Conservation (phyloP, 2,888 invertebrate species). For the Lacanobia wlatinum region DNA sequence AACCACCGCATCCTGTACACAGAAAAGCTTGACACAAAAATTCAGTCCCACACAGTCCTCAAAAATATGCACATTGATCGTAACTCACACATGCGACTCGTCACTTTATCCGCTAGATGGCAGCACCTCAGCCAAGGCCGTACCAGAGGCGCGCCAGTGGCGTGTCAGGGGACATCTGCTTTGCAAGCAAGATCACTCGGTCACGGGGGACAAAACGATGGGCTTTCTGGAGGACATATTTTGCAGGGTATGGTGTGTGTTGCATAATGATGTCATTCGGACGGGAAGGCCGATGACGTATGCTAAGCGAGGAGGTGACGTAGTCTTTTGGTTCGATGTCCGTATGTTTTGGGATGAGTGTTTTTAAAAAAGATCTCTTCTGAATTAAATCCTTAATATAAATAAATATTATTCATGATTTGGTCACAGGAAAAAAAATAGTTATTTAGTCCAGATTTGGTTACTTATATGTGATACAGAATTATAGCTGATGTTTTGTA, state of each 20-base stretch:
- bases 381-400: too few relatives aligned
- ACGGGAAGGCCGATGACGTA: conserved; percentile 8
- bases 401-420: too few relatives aligned
- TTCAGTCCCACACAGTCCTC: conserved; percentile 19
- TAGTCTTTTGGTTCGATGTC: not conserved
- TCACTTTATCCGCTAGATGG: conserved; percentile 41
- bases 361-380: too few relatives aligned
- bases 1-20: conserved; percentile 21
- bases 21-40: conserved; percentile 28
- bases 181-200: conserved; percentile 53
- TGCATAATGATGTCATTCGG: conserved; percentile 42
- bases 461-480: too few relatives aligned
- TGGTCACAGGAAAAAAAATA: too few relatives aligned
- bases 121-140: conserved; percentile 17
- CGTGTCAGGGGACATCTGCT: conserved; percentile 31
- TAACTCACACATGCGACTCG: conserved; percentile 48
- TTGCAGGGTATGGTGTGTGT: conserved; percentile 40
- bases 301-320: not conserved
- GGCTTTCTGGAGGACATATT: conserved; percentile 41
- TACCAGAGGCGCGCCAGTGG: not conserved
- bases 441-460: too few relatives aligned
- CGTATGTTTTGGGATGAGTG: not conserved
- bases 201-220: conserved; percentile 9
- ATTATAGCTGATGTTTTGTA: too few relatives aligned
- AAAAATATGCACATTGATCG: conserved; percentile 40